Conservation (phyloP, 2,888 invertebrate species). For the Bimastos eiseni region DNA sequence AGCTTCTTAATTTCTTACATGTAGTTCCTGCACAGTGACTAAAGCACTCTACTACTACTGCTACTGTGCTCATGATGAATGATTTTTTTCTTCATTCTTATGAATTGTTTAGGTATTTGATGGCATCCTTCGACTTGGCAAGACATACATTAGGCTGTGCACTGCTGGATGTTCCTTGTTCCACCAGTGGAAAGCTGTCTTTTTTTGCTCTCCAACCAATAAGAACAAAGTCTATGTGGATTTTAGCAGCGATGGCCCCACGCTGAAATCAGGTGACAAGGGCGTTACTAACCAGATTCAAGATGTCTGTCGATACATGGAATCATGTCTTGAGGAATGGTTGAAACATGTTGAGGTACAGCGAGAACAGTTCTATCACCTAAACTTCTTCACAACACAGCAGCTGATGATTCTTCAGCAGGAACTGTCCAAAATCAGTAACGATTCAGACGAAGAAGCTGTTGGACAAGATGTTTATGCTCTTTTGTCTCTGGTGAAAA, state of each 20-base stretch:
- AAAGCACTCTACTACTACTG: too few relatives aligned
- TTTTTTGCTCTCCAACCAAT: slow-evolving; percentile 44
- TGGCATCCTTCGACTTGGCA: slow-evolving; percentile 48
- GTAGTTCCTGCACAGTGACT: too few relatives aligned
- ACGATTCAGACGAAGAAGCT: neutral
- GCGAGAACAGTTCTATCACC: slow-evolving; percentile 44
- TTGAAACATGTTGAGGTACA: slow-evolving; percentile 45
- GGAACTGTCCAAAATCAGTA: slow-evolving; percentile 44
- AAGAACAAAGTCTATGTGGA: slow-evolving; percentile 44
- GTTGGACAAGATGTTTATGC: neutral
- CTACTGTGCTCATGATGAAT: neutral
- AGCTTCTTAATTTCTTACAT: neutral
- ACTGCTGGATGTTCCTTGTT: slow-evolving; percentile 52
- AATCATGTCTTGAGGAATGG: slow-evolving; percentile 48
- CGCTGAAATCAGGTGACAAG: slow-evolving; percentile 26
- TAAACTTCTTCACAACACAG: slow-evolving; percentile 52
- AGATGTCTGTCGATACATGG: slow-evolving; percentile 48
- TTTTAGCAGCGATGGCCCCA: slow-evolving; percentile 45
- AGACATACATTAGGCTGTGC: slow-evolving; percentile 49
- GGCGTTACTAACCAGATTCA: slow-evolving; percentile 45
- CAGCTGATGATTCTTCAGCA: slow-evolving; percentile 52
- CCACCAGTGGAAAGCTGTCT: slow-evolving; percentile 48
- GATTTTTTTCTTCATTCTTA: neutral
- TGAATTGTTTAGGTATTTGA: slow-evolving; percentile 48
- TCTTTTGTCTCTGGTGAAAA: slow-evolving; percentile 18